Conservation (phyloP, 2,113 vertebrate species). For the Sprattus sprattus region DNA sequence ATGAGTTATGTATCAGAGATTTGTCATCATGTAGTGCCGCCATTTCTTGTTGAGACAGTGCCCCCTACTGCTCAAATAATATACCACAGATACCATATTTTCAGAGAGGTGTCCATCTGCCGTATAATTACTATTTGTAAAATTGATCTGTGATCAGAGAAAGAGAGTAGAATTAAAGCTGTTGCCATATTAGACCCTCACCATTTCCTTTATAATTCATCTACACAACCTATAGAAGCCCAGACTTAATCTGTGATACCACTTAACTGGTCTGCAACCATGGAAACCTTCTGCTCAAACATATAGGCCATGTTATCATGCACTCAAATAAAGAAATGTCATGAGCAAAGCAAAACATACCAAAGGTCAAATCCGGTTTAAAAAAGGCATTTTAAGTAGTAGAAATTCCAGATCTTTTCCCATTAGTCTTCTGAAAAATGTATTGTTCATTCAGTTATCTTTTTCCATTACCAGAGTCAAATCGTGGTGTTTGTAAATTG, state of each 20-base stretch:
- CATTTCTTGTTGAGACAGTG: constrained; percentile 48
- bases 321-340: constrained; percentile 44
- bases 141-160: not conserved
- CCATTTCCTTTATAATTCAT: not conserved
- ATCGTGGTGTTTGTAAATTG: not conserved
- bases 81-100: constrained; percentile 27
- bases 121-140: not conserved
- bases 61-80: constrained; percentile 53
- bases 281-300: constrained; percentile 28
- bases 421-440: not conserved
- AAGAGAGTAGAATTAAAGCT: not conserved
- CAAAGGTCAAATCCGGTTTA: not conserved
- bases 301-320: constrained; percentile 24
- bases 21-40: not conserved
- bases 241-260: not conserved
- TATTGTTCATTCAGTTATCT: not conserved
- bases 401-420: not conserved
- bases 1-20: not conserved
- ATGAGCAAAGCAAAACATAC: constrained; percentile 18
- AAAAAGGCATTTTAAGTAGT: not conserved
- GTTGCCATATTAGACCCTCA: no score
- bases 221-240: not conserved
- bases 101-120: not conserved
- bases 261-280: constrained; percentile 34
- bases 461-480: not conserved